These are phyloP conservation scores for Elephas maximus DNA, from an alignment of 2,113 vertebrate species.

Conservation along the genomic window DNA sequence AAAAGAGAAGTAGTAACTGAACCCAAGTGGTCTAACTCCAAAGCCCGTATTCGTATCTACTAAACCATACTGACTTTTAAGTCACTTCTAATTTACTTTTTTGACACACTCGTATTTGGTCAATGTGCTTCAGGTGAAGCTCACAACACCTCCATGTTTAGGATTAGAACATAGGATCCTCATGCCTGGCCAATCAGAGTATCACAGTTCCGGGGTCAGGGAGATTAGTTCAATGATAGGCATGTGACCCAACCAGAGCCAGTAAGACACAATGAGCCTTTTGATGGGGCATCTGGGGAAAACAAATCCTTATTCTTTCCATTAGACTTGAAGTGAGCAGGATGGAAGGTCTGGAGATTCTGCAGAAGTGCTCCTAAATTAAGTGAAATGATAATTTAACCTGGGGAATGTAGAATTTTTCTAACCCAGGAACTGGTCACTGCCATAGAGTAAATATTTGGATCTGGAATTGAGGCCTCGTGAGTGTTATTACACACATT, in stretches of 20 bases:
- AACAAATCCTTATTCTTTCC: background rate
- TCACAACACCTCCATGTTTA: background rate
- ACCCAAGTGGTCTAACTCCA: background rate
- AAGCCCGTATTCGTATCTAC: background rate
- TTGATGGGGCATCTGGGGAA: background rate
- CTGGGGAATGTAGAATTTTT: background rate
- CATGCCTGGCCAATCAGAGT: background rate
- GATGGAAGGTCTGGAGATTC: background rate
- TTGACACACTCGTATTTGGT: background rate
- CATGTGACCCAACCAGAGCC: background rate
- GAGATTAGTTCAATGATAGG: background rate
- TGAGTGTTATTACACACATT: background rate
- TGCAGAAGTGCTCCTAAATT: background rate
- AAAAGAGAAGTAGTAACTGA: background rate
- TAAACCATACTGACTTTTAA: background rate
- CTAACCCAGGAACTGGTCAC: background rate
- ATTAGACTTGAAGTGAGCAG: background rate
- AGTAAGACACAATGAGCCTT: background rate
- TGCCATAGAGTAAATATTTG: background rate
- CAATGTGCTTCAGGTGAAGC: background rate
- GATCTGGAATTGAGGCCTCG: background rate
- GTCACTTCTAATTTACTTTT: background rate
- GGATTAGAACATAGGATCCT: background rate
- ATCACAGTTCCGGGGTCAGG: background rate
- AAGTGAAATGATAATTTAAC: background rate